phyloP scores from a whole-genome alignment of 1,140 invertebrate species.

The Chrysopa pallens region DNA sequence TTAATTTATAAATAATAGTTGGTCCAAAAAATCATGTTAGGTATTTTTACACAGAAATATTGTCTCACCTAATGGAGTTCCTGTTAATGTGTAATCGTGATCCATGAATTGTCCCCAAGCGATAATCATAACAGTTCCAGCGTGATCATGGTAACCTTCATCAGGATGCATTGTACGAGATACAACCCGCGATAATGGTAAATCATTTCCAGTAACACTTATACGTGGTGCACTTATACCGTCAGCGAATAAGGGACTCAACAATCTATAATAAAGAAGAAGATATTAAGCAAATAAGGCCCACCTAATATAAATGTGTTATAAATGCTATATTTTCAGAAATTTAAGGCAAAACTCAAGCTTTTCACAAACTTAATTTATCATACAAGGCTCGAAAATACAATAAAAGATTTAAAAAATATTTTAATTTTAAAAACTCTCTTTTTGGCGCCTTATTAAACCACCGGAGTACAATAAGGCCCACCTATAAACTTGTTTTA shows the following conservation, averaged over 20 bases:
- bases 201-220: constrained; percentile 45
- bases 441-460: no score
- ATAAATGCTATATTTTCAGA: no score
- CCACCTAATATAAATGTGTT: no score
- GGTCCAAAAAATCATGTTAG: neutral
- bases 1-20: neutral
- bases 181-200: constrained; percentile 67
- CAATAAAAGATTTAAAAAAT: no score
- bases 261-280: constrained; percentile 45
- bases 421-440: no score
- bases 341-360: no score
- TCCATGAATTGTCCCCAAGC: constrained; percentile 92
- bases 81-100: constrained; percentile 81
- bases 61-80: constrained; percentile 56
- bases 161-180: constrained; percentile 81
- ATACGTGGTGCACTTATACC: constrained; percentile 66
- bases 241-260: constrained; percentile 61
- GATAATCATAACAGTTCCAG: constrained; percentile 84
- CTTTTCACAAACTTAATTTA: no score
- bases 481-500: no score
- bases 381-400: no score
- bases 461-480: no score
- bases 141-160: constrained; percentile 80
- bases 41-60: neutral
- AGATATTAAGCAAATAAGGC: no score